These are phyloP conservation scores for Styela clava DNA, from an alignment of 23 tunicate species.

Conservation along the genomic window DNA sequence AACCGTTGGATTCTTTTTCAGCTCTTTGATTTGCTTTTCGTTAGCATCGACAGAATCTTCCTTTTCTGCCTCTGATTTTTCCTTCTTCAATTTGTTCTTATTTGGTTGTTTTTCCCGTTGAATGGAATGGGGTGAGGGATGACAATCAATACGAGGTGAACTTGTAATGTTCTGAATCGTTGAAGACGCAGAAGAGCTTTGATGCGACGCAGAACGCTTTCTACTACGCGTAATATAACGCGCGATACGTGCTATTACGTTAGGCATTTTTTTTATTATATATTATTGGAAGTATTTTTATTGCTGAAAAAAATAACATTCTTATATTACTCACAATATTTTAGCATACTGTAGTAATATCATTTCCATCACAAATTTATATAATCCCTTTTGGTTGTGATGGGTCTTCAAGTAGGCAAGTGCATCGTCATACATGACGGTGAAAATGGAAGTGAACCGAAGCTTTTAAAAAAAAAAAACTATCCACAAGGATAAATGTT, in stretches of 20 bases:
- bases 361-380: no score
- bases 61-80: background rate
- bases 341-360: no score
- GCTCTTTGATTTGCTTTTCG: background rate
- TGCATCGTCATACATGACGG: no score
- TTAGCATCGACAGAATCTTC: background rate
- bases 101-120: background rate
- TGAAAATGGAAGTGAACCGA: no score
- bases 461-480: no score
- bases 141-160: background rate
- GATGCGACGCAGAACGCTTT: conserved; percentile 11
- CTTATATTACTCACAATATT: no score
- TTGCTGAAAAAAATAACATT: no score
- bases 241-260: conserved; percentile 2
- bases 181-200: background rate
- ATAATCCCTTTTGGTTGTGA: no score
- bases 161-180: background rate
- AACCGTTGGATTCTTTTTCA: background rate
- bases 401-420: no score
- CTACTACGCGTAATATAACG: conserved; percentile 10
- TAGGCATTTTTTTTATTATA: background rate
- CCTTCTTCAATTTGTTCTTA: background rate
- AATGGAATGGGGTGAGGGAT: background rate
- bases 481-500: no score
- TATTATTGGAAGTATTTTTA: no score